These are phyloP conservation scores for Sinocyclocheilus grahami DNA, from an alignment of 2,113 vertebrate species.

Conservation along the genomic window DNA sequence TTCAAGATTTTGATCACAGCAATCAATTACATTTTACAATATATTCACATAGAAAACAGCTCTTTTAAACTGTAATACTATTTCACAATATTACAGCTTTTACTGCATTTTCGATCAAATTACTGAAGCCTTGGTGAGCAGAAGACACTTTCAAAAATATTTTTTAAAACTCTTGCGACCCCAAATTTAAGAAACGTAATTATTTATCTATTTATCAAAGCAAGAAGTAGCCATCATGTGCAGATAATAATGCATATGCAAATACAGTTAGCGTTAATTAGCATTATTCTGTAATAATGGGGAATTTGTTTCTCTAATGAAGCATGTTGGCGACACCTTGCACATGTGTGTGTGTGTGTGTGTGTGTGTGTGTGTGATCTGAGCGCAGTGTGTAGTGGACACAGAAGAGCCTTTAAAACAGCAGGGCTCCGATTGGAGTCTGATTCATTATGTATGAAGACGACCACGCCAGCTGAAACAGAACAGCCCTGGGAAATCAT, in stretches of 20 bases:
- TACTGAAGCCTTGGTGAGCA: neutral
- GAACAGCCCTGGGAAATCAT: constrained; percentile 50
- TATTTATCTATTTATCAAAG: neutral
- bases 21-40: neutral
- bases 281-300: constrained; percentile 13
- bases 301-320: neutral
- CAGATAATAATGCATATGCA: neutral
- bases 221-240: neutral
- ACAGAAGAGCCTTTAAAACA: constrained; percentile 33
- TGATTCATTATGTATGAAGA: constrained; percentile 55
- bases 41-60: neutral
- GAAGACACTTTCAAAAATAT: neutral
- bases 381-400: constrained; percentile 24
- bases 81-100: neutral
- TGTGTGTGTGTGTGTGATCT: constrained; percentile 36
- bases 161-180: neutral
- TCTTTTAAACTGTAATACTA: neutral
- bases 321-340: neutral
- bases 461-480: constrained; percentile 20
- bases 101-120: neutral
- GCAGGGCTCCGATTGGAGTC: constrained; percentile 31
- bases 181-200: neutral
- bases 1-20: neutral
- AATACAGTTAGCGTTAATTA: neutral
- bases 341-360: constrained; percentile 19